Evolutionary conservation across 2,113 vertebrate genomes (phyloP).

Genomic region (Bubo bubo): DNA sequence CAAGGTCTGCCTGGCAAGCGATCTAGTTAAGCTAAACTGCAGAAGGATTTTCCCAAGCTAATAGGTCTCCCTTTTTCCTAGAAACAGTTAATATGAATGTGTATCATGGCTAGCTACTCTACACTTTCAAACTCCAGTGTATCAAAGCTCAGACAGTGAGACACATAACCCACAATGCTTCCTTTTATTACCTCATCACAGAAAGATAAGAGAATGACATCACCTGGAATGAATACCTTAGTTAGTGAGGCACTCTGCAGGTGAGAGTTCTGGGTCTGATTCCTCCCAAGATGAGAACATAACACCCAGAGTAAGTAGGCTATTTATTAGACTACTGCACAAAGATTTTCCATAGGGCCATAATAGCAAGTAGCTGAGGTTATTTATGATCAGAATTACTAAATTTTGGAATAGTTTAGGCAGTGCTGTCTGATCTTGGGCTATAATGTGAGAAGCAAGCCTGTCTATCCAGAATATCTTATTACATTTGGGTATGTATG

Average conservation of each 20-base stretch:
- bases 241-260: neutral
- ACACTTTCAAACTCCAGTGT: neutral
- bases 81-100: neutral
- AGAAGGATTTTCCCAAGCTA: neutral
- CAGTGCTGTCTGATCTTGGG: neutral
- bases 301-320: neutral
- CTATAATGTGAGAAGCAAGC: neutral
- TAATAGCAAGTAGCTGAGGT: neutral
- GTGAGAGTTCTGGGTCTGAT: neutral
- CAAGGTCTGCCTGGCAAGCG: neutral
- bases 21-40: neutral
- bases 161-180: neutral
- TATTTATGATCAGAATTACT: neutral
- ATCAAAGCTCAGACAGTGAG: neutral
- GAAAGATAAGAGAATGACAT: neutral
- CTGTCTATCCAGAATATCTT: neutral
- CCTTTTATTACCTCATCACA: neutral
- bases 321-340: neutral
- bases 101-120: neutral
- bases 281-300: neutral
- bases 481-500: neutral
- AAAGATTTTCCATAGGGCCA: neutral
- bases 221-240: neutral
- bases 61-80: neutral
- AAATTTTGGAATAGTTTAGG: neutral